Evolutionary conservation across 2,888 invertebrate species (phyloP).

Genomic region (Nephrotoma guestfalica): DNA sequence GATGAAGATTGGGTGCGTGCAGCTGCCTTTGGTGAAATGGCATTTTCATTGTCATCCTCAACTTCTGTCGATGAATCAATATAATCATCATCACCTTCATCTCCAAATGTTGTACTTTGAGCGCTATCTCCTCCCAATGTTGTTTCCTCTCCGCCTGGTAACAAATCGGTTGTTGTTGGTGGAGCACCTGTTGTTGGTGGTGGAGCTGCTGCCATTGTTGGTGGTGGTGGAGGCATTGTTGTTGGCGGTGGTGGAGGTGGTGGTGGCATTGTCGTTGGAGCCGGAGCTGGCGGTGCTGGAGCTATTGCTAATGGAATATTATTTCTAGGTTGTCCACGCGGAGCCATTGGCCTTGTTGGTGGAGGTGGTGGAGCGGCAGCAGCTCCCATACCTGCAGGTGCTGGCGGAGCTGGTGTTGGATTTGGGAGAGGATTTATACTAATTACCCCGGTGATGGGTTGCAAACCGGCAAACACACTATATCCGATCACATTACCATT

Average conservation of each 20-base stretch:
- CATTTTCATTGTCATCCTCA: neutral
- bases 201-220: neutral
- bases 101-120: neutral
- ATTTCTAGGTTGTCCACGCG: neutral
- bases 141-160: neutral
- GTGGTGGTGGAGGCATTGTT: neutral
- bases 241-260: neutral
- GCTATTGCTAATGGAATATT: neutral
- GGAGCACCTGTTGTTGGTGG: neutral
- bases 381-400: neutral
- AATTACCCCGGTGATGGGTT: neutral
- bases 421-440: neutral
- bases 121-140: neutral
- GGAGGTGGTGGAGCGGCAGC: slow-evolving; percentile 1
- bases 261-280: neutral
- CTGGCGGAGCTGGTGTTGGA: neutral
- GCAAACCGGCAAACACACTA: neutral
- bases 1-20: neutral
- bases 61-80: neutral
- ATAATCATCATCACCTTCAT: slow-evolving; percentile 1
- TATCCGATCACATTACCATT: neutral
- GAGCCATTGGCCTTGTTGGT: neutral
- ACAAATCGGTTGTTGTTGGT: neutral
- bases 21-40: neutral
- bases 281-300: neutral